Base-by-base conservation (phyloP, 2,888 invertebrate species). In the Apodemia hepburni region DNA sequence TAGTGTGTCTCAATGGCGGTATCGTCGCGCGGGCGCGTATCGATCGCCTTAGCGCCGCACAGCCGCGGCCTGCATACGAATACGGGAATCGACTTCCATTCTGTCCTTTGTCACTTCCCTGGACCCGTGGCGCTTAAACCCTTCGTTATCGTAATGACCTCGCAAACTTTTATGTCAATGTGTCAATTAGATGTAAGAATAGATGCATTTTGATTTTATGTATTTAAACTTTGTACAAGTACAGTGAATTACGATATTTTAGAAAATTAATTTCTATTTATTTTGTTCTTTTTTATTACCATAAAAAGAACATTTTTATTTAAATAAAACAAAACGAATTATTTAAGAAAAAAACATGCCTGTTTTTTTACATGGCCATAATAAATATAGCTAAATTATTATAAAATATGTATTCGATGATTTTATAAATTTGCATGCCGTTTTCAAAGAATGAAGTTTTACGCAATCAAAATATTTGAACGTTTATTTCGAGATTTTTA, bases 41-140 rank as follows among this genome's bases (percentile, higher is more conserved):
- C 86, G 89, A 89, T 89, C 90, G 88, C 77, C 75, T 54, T 27
- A 27, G 15, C 74, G 65, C 69, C 77, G 79, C 70, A 68, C 68
- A 81, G 70, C 79, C 81, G 84, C 84, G 85, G 83, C 85, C 86
- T 87, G 91, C 90, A 91, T 90, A 87, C 90, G 86, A 88, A 88
- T 84, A 85, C 85, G 76, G 82, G 83, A 87, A 84, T 82, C 84
- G 82, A 82, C 84, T 84, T 80, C 79, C 78, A 80, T 76, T 80
- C 81, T 80, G 81, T 77, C 85, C 87, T 85, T 86, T 85, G 85
- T 81, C 84, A 81, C 67, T 82, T 79, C 79, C 82, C 82, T 84
- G 80, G 80, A 77, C 80, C 78, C 76, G 75, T 77, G 78, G 79
- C 78, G 78, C 80, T 81, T 76, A 76, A 80, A 77, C 76, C 77